These are phyloP conservation scores for Thripadectes ignobilis DNA, from an alignment of 2,797 vertebrate species.

Conservation along the genomic window DNA sequence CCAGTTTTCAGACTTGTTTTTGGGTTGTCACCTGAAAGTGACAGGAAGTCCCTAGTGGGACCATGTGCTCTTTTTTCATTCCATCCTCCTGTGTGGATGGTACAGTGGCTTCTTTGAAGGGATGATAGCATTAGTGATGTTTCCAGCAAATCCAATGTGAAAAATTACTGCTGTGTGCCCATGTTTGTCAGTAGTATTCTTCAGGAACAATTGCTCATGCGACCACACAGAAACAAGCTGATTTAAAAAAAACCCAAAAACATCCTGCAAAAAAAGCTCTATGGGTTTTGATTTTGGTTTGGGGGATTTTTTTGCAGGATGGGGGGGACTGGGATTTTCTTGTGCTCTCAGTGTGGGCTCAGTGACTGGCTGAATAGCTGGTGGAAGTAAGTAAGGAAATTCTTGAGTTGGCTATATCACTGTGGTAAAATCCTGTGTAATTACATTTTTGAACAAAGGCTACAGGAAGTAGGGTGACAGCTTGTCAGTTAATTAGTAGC, in stretches of 20 bases:
- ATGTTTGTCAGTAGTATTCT: not conserved
- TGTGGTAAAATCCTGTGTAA: not conserved
- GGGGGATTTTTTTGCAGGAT: rapidly evolving
- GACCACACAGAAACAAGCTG: not conserved
- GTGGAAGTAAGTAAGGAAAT: not conserved
- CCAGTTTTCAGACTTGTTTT: not conserved
- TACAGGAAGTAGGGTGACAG: not conserved
- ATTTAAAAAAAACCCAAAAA: not conserved
- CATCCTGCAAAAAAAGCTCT: not conserved
- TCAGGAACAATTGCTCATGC: not conserved
- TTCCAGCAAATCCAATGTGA: not conserved
- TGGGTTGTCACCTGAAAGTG: not conserved
- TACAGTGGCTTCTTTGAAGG: not conserved
- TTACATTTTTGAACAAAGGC: not conserved
- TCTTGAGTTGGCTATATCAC: not conserved
- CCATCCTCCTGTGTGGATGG: not conserved
- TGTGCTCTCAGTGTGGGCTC: not conserved
- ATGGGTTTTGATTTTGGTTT: not conserved
- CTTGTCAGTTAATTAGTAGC: not conserved
- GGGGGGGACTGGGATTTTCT: not conserved
- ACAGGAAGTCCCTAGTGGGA: not conserved
- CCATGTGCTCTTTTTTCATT: not conserved
- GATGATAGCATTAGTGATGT: not conserved
- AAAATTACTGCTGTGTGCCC: not conserved
- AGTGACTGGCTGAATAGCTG: not conserved